Conservation (phyloP, 1,140 invertebrate genomes). For the Adelges cooleyi region DNA sequence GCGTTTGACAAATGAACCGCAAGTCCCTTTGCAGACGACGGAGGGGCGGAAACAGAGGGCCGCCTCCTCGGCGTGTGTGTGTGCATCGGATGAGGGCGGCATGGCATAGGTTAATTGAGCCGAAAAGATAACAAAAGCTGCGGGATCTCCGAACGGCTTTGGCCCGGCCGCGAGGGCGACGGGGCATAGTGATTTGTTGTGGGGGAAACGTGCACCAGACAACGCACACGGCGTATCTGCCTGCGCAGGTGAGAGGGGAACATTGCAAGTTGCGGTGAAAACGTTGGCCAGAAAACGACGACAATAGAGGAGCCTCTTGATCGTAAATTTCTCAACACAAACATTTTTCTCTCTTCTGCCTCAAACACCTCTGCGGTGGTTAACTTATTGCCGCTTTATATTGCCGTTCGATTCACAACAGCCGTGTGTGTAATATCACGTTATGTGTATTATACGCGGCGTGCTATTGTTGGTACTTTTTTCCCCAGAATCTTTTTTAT, state of each 20-base stretch:
- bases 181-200: constrained; percentile 17
- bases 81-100: not conserved
- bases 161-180: too few relatives aligned
- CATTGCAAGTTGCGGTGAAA: not conserved
- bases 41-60: too few relatives aligned
- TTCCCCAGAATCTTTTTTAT: too few relatives aligned
- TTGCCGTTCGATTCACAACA: not conserved
- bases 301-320: not conserved
- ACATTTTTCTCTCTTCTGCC: not conserved
- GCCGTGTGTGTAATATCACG: too few relatives aligned
- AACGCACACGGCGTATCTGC: not conserved
- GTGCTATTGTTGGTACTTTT: too few relatives aligned
- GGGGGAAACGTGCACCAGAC: constrained; percentile 13
- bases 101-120: constrained; percentile 23
- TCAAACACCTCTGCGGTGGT: not conserved
- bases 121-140: constrained; percentile 23
- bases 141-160: not conserved
- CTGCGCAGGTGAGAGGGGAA: not conserved
- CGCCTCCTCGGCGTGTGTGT: too few relatives aligned
- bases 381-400: constrained; percentile 2
- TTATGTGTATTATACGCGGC: too few relatives aligned
- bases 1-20: constrained; percentile 17
- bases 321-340: constrained; percentile 20
- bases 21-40: not conserved
- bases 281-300: constrained; percentile 9